Evolutionary conservation across 2,113 vertebrate species (phyloP).

Genomic region (Gymnogyps californianus): DNA sequence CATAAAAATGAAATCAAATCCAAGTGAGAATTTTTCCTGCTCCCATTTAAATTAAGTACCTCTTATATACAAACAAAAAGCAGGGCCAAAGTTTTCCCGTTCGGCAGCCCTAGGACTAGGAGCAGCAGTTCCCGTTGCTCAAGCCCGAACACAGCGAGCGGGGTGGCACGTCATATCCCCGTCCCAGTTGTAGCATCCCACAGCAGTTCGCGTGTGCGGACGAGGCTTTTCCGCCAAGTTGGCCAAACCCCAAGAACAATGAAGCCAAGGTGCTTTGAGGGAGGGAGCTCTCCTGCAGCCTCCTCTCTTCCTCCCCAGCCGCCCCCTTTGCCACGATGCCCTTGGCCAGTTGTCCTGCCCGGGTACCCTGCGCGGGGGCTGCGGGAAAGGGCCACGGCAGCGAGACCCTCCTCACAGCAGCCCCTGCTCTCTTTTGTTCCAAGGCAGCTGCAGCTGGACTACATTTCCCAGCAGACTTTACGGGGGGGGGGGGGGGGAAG

Average conservation of each 20-base stretch:
- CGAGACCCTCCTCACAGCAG: not conserved
- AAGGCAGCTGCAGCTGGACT: not conserved
- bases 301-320: no score
- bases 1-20: not conserved
- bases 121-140: not conserved
- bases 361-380: not conserved
- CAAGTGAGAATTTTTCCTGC: not conserved
- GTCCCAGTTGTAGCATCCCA: not conserved
- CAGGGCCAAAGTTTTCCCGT: not conserved
- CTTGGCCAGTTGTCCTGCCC: not conserved
- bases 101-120: not conserved
- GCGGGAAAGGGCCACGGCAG: not conserved
- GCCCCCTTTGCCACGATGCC: not conserved
- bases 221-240: not conserved
- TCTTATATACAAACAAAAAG: not conserved
- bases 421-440: conserved; percentile 17
- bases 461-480: conserved; percentile 29
- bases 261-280: not conserved
- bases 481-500: no score
- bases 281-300: accelerated
- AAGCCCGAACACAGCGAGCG: accelerated
- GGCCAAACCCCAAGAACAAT: not conserved
- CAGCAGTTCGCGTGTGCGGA: accelerated
- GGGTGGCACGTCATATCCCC: accelerated
- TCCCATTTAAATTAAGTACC: accelerated